Evolutionary conservation across 37 sponge, comb jelly and placozoan species (phyloP), one percentile per base, ranked within the genome.

Genomic region (Haliclona indistincta): DNA sequence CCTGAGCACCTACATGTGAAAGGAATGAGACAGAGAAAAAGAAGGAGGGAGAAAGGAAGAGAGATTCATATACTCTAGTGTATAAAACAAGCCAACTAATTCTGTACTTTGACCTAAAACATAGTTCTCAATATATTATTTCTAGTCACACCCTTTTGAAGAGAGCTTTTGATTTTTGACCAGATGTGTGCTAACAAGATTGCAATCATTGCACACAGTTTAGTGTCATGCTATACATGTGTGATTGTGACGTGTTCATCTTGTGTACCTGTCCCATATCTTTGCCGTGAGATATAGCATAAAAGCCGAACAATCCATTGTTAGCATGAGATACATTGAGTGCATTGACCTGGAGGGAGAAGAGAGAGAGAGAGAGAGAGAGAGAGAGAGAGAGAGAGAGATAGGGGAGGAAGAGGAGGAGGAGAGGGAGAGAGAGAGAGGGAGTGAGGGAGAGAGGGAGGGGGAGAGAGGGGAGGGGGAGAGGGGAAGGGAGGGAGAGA

Each of bases 281-380:
- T 17, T 37, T 30, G 6, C 74, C 73, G 32, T 77, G 68, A 34
- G 74, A 65, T 13, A 81, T 52, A 29, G 68, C 65, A 54, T 86
- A 91, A 15, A 86, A 43, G 1, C 89, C 93, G 73, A 92, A 87
- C 56, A 92, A 79, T 1, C 93, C 93, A 79, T 56, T 84, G 77
- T 92, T 90, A 43, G 90, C 73, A 64, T 92, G 87, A 54, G 54
- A 65, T 8, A 92, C 22, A 53, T 92, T 87, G 44, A 87, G 7
- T 39, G 85, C 72, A 55, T 68, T 54, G 1, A 73, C 84, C 92
- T 91, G 47, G 23, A 70, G 38, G 6, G 29, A 35, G 25, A 20
- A 8, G n/a, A 61, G 8, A n/a, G n/a, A 40, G 28, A 7, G 15
- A 60, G 33, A 71, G 35, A 63, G 35, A 63, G 35, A 63, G 35